Base-by-base conservation (phyloP, 2,888 invertebrate species). In the Serripes groenlandicus region DNA sequence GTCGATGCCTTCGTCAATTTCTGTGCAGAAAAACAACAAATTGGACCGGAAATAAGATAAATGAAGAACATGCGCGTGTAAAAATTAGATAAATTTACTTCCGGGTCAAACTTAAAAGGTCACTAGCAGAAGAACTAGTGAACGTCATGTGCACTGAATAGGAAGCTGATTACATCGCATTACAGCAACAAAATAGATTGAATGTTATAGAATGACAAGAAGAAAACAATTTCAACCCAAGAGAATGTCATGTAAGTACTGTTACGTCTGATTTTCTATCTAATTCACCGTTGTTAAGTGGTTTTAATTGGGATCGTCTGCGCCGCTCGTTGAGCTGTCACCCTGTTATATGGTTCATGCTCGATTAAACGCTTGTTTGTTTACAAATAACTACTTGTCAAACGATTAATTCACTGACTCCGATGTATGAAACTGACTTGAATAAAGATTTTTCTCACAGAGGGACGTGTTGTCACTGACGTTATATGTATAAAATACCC, bases 171-270 rank as follows among this genome's bases (percentile, higher is more conserved):
- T 76, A 76, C 56, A 56, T 58, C 76, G 58, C 35, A 49, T 76
- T 58, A 69, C 76, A 42, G 56, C 42, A 42, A 69, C 68, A 81
- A 79, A 85, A 75, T 71, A 72, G 72, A 56, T 75, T 68, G 70
- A 62, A 75, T 75, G 73, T 76, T 72, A 76, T 71, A 88, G 77
- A 87, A 93, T 93, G 93, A 90, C 92, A 88, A 92, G 93, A 89
- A 89, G 93, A 83, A 93, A 93, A 87, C 93, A 93, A 96, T 96
- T 92, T 96, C 97, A 89, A 97, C 98, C 93, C 42, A 92, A 92
- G 81, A 89, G 93, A 81, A 89, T 92, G 75, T 89, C 92, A 89
- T 90, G 93, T 93, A 91, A 91, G 93, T 92, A 87, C 60, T 75
- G 78, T 75, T 78, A 78, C 69, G 7, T 32, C 32, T 70, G 21